Percentiles rank a stretch among this genome's conserved stretches.
Evolutionary conservation across 2,113 vertebrate genomes (phyloP).

Genomic region (Xiphophorus hellerii): DNA sequence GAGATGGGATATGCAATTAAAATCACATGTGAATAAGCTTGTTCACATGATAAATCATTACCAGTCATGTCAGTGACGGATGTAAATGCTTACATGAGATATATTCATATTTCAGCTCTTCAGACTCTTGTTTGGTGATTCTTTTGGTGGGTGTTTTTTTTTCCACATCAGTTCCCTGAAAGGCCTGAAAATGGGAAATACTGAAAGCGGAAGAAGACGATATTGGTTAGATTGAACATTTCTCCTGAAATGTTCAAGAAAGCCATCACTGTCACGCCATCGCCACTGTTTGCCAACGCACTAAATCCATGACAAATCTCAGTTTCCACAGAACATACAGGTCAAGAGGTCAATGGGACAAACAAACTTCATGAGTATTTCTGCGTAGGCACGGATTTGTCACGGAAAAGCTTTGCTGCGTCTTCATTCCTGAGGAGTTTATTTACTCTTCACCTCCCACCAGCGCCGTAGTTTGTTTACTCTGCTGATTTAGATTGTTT

Average conservation of each 20-base stretch:
- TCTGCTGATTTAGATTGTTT: slow-evolving; percentile 54
- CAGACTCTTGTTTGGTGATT: background rate
- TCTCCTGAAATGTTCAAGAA: background rate
- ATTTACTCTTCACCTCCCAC: slow-evolving; percentile 58
- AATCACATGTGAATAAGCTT: no score
- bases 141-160: background rate
- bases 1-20: no score
- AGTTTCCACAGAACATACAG: slow-evolving; percentile 46
- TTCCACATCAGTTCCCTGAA: background rate
- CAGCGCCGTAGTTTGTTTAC: slow-evolving; percentile 62
- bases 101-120: no score
- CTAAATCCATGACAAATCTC: slow-evolving; percentile 54
- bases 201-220: no score
- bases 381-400: slow-evolving; percentile 70
- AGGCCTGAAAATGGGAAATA: no score
- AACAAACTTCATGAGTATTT: slow-evolving; percentile 56
- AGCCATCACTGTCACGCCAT: background rate
- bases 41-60: no score
- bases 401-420: slow-evolving; percentile 51
- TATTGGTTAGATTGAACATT: no score
- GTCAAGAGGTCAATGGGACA: slow-evolving; percentile 59
- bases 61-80: no score
- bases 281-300: slow-evolving; percentile 25
- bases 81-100: no score
- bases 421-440: slow-evolving; percentile 71